phyloP scores from a whole-genome alignment of 2,888 invertebrate species.

The Cataglyphis albicans region DNA sequence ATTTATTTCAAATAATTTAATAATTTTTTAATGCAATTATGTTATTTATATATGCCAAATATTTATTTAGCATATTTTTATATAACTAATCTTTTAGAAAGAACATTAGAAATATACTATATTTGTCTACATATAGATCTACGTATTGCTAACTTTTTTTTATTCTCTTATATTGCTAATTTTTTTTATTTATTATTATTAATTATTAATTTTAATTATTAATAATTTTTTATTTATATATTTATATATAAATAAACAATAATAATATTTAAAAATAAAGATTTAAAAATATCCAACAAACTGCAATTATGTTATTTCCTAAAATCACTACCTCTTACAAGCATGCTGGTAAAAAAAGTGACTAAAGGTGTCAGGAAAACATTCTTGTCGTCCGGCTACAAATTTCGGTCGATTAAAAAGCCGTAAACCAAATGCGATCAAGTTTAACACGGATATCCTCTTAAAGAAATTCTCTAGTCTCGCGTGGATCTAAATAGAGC shows the following conservation, averaged over 20 bases:
- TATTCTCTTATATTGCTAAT: neutral
- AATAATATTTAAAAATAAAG: too few species aligned
- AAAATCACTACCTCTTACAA: conserved; percentile 51
- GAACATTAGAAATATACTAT: neutral
- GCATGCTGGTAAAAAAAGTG: conserved; percentile 57
- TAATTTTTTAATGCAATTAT: neutral
- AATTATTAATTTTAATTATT: too few species aligned
- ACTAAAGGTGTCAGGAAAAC: conserved; percentile 67
- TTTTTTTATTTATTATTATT: neutral
- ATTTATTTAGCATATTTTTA: neutral
- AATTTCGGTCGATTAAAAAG: conserved; percentile 85
- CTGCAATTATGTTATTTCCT: conserved; percentile 28
- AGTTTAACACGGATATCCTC: conserved; percentile 85
- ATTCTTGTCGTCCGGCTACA: conserved; percentile 78
- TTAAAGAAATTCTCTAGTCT: conserved; percentile 81
- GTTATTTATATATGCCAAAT: neutral
- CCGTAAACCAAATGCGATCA: conserved; percentile 81
- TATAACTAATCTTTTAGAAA: neutral
- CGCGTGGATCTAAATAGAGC: conserved; percentile 84
- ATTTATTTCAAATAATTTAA: neutral
- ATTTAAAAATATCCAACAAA: conserved; percentile 32
- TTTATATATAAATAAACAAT: neutral
- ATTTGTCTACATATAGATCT: neutral
- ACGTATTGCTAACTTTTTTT: neutral
- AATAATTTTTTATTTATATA: neutral